phyloP scores from a whole-genome alignment of 2,888 invertebrate species.

The Eupithecia subfuscata region DNA sequence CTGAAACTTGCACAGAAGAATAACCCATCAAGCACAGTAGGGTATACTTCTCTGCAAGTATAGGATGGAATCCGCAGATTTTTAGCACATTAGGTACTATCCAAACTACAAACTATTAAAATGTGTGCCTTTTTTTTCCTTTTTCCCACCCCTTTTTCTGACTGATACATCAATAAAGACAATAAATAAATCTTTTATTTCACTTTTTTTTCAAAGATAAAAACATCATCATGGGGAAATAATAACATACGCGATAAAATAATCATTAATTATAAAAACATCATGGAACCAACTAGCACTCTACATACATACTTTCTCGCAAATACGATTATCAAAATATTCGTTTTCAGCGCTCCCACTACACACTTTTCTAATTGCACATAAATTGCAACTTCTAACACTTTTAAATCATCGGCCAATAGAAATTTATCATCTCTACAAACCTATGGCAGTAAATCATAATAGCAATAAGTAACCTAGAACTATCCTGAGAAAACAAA shows the following conservation, averaged over 20 bases:
- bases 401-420: slow-evolving; percentile 35
- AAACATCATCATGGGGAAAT: too few relatives aligned
- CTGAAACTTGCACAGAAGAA: too few relatives aligned
- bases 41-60: too few relatives aligned
- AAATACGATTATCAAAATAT: background rate
- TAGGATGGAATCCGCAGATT: too few relatives aligned
- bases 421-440: slow-evolving; percentile 36
- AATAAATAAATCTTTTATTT: too few relatives aligned
- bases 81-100: background rate
- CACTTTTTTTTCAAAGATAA: too few relatives aligned
- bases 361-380: slow-evolving; percentile 31
- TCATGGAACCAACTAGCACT: background rate
- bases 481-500: slow-evolving; percentile 75
- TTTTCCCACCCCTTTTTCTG: too few relatives aligned
- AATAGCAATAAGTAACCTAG: slow-evolving; percentile 49
- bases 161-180: too few relatives aligned
- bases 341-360: background rate
- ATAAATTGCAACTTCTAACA: slow-evolving; percentile 29
- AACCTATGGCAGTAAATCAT: slow-evolving; percentile 49
- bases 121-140: background rate
- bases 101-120: background rate
- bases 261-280: too few relatives aligned
- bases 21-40: too few relatives aligned
- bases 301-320: background rate
- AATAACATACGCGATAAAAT: too few relatives aligned